phyloP scores from a whole-genome alignment of 2,797 vertebrate species.

The Enteromius thamalakanensis region DNA sequence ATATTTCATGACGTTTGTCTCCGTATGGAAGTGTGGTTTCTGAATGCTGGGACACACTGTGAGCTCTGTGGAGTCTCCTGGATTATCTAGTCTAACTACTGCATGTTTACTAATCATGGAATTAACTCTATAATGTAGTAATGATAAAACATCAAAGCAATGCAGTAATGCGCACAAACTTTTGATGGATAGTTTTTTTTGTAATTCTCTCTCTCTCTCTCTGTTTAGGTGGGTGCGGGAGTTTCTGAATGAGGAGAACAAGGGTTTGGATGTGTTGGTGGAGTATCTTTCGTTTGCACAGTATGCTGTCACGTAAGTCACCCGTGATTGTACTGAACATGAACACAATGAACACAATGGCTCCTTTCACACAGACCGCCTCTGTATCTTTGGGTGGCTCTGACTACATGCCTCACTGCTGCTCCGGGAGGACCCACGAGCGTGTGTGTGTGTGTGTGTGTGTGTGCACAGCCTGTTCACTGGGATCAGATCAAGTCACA shows the following conservation, averaged over 20 bases:
- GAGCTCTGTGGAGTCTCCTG: not conserved
- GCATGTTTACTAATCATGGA: not conserved
- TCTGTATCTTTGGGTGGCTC: conserved; percentile 48
- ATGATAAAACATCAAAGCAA: not conserved
- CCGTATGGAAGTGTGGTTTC: not conserved
- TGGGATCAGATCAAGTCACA: conserved; percentile 72
- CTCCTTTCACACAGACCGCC: conserved; percentile 65
- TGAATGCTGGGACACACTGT: conserved; percentile 6
- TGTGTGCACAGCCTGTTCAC: conserved; percentile 66
- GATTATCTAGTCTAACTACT: not conserved
- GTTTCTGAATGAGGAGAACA: conserved; percentile 98
- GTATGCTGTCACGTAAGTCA: conserved; percentile 97
- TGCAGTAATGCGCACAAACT: not conserved
- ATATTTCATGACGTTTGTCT: conserved; percentile 28
- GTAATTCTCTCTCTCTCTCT: conserved; percentile 7
- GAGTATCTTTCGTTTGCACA: conserved; percentile 98
- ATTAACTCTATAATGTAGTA: not conserved
- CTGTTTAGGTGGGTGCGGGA: conserved; percentile 93
- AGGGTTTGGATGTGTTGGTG: conserved; percentile 95
- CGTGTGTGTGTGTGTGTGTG: conserved; percentile 1
- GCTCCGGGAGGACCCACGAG: conserved; percentile 22
- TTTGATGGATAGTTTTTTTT: not conserved
- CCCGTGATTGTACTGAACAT: conserved; percentile 49
- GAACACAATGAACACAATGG: conserved; percentile 68
- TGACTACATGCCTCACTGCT: conserved; percentile 52